Conservation (phyloP, 2,113 vertebrate genomes). For the Paratilapia polleni region DNA sequence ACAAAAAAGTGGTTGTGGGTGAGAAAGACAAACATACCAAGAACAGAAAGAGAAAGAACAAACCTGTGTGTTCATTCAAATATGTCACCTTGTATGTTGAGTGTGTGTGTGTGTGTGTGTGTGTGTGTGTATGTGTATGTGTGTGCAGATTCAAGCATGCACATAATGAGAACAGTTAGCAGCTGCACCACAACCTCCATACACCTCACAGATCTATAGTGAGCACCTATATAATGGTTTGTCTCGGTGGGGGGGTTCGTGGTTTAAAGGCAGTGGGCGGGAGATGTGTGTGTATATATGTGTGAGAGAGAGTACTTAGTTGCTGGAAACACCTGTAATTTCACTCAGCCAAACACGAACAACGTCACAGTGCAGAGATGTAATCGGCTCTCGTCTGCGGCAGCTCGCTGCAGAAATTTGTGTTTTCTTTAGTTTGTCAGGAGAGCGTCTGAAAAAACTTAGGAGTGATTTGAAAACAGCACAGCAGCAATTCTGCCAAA, state of each 20-base stretch:
- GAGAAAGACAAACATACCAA: slow-evolving; percentile 11
- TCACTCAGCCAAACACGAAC: slow-evolving; percentile 10
- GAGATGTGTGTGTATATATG: not conserved
- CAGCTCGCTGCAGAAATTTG: slow-evolving; percentile 4
- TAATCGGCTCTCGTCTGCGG: slow-evolving; percentile 26
- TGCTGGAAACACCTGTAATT: slow-evolving; percentile 49
- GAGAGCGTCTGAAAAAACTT: not conserved
- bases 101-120: not conserved
- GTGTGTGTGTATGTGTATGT: not conserved
- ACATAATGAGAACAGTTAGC: slow-evolving; percentile 9
- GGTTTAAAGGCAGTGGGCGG: slow-evolving; percentile 21
- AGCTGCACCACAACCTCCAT: not conserved
- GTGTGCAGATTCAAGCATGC: not conserved
- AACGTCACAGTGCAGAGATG: slow-evolving; percentile 8
- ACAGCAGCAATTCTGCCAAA: not conserved
- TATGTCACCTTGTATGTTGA: not conserved
- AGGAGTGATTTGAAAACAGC: slow-evolving; percentile 8
- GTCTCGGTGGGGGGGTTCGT: not conserved
- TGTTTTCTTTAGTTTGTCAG: slow-evolving; percentile 38
- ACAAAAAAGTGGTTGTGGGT: not conserved
- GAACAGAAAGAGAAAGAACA: not conserved
- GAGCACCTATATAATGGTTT: not conserved
- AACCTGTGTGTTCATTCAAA: not conserved
- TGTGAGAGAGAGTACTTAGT: slow-evolving; percentile 7
- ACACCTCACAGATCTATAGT: not conserved